Base-by-base conservation (phyloP, 2,113 vertebrate species). In the Oreochromis spilurus region DNA sequence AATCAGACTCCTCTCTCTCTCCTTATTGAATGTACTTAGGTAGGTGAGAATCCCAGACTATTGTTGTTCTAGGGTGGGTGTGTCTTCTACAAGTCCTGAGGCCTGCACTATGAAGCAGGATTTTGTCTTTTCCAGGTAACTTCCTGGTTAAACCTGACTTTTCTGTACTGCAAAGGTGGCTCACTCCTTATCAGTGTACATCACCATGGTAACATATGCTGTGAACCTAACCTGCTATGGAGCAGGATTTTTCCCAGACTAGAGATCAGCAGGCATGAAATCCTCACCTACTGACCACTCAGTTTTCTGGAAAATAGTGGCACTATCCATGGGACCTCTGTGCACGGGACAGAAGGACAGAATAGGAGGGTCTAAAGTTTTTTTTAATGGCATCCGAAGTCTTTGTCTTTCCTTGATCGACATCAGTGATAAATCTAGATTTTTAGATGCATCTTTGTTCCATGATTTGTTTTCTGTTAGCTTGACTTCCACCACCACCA, bases 211-310 rank as follows among this genome's bases (percentile, higher is more conserved):
- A 45, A 72, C 67, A 45, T 17, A 0, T 38, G 10, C 40, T 45
- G 40, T 45, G 8, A 72, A 6, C 65, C 2, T 43, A 3, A 70
- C 38, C 65, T 70, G 1, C n/a, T 70, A 14, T 70, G 12, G 65
- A 70, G 13, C 38, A 26, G 38, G 38, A 43, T 26, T 2, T 72
- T 43, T 45, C 7, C 0, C 38, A 45, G 5, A 16, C 0, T 26
- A 70, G n/a, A 70, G 1, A 16, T 45, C 65, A 0, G 10, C 38
- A 72, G 0, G 13, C 13, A 45, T 72, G 38, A 72, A 0, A 40
- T 67, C 17, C 34, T 40, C 36, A n/a, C 0, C 34, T 38, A 13
- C 60, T 67, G 19, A 67, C 19, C 0, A 0, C 62, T 67, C 62
- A 67, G 34, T 67, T 14, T 21, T 67, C 62, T 67, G 62, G 36